phyloP scores from a whole-genome alignment of 2,888 invertebrate species.

The Cerastis leucographa region DNA sequence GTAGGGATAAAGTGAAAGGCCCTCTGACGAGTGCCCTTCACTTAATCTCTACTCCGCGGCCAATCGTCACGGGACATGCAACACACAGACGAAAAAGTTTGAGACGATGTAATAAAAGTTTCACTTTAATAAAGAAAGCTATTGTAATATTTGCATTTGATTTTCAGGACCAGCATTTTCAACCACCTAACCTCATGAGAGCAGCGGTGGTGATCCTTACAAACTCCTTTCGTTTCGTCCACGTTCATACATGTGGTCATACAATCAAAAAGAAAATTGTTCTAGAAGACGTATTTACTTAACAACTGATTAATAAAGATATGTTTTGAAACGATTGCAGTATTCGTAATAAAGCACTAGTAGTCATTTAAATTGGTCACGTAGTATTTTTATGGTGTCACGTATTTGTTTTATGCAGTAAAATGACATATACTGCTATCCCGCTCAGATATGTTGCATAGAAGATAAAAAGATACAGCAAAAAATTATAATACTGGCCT shows the following conservation, averaged over 20 bases:
- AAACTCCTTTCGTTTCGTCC: not conserved
- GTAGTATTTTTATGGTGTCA: conserved; percentile 23
- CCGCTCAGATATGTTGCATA: not conserved
- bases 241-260: not conserved
- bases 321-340: conserved; percentile 10
- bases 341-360: conserved; percentile 23
- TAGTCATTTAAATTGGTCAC: conserved; percentile 29
- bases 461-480: not conserved
- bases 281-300: conserved; percentile 12
- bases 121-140: not conserved
- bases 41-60: no score
- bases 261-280: conserved; percentile 21
- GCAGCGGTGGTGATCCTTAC: not conserved
- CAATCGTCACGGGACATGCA: no score
- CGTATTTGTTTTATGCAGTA: conserved; percentile 14
- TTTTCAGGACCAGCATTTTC: not conserved
- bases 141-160: not conserved
- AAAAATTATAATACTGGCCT: not conserved
- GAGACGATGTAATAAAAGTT: no score
- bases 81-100: no score
- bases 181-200: not conserved
- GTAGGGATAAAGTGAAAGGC: no score
- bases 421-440: not conserved
- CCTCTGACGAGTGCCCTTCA: no score
- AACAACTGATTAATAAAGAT: conserved; percentile 13